Percentiles rank a stretch among this genome's conserved stretches.
Conservation (phyloP, 2,888 invertebrate species). For the Miltochrista miniata region DNA sequence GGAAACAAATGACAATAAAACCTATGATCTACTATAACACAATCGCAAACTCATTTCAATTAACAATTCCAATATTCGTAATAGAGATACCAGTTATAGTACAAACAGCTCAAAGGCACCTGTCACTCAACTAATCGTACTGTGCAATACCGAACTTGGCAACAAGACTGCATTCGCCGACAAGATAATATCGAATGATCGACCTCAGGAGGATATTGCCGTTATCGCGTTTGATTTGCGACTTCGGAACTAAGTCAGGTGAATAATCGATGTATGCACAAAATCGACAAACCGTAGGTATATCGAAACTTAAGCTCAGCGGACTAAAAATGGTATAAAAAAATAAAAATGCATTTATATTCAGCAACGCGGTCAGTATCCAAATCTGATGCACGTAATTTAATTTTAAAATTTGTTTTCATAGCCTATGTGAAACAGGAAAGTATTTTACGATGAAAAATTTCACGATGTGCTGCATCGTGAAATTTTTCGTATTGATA, state of each 20-base stretch:
- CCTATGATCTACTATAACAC: too few species aligned
- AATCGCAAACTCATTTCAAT: too few species aligned
- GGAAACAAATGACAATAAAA: too few species aligned
- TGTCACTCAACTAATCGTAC: neutral
- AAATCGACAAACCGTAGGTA: too few species aligned
- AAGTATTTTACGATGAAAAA: conserved; percentile 20
- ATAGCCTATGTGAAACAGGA: conserved; percentile 1
- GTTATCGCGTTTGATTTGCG: conserved; percentile 6
- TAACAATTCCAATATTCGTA: too few species aligned
- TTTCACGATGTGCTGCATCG: conserved; percentile 23
- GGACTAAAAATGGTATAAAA: too few species aligned
- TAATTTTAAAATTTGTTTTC: conserved; percentile 23
- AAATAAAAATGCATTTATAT: conserved; percentile 21
- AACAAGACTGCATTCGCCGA: neutral
- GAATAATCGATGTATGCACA: neutral
- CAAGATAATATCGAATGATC: conserved; percentile 5
- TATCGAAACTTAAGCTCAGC: too few species aligned
- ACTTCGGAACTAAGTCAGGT: neutral
- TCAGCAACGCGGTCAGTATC: conserved; percentile 13
- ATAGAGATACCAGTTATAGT: neutral
- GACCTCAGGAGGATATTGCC: conserved; percentile 4
- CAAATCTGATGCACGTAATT: conserved; percentile 18
- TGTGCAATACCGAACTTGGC: neutral
- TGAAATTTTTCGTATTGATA: conserved; percentile 8
- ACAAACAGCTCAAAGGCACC: neutral